phyloP scores from a whole-genome alignment of 1,140 invertebrate genomes.

The Arctopsyche grandis region DNA sequence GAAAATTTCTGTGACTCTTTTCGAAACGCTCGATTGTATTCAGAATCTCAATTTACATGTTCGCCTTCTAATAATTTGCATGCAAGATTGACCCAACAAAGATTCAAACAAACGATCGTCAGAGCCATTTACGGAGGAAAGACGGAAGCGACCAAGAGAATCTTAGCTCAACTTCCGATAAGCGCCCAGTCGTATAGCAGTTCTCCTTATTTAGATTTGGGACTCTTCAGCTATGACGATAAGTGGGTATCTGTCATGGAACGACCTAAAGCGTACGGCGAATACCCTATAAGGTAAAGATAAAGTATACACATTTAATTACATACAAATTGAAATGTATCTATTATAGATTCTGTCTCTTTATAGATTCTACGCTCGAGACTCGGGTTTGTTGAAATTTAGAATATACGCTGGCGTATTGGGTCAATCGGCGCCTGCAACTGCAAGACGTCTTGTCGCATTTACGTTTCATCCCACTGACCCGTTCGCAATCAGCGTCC shows the following conservation, averaged over 20 bases:
- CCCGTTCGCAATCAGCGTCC: constrained; percentile 96
- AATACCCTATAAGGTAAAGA: constrained; percentile 88
- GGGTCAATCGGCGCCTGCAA: constrained; percentile 67
- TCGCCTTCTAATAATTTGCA: constrained; percentile 93
- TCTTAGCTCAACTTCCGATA: constrained; percentile 92
- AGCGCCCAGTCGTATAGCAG: constrained; percentile 94
- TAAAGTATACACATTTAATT: not conserved
- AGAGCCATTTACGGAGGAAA: constrained; percentile 86
- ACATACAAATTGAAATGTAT: not conserved
- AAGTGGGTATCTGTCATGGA: constrained; percentile 97
- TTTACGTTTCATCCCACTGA: constrained; percentile 98
- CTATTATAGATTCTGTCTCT: constrained; percentile 37
- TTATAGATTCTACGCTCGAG: constrained; percentile 86
- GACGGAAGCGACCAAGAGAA: constrained; percentile 88
- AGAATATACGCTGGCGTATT: constrained; percentile 84
- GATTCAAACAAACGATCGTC: constrained; percentile 90
- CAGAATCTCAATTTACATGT: constrained; percentile 87
- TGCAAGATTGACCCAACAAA: constrained; percentile 73
- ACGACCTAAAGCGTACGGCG: constrained; percentile 91
- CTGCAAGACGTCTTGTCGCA: constrained; percentile 86
- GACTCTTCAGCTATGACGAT: constrained; percentile 95
- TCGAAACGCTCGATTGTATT: constrained; percentile 85
- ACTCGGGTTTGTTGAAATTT: constrained; percentile 90
- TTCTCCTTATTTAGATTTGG: constrained; percentile 93
- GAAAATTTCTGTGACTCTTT: constrained; percentile 95